Percentiles rank a stretch among this genome's conserved stretches.
phyloP scores from a whole-genome alignment of 1,140 invertebrate genomes.

The Drosophila novamexicana region DNA sequence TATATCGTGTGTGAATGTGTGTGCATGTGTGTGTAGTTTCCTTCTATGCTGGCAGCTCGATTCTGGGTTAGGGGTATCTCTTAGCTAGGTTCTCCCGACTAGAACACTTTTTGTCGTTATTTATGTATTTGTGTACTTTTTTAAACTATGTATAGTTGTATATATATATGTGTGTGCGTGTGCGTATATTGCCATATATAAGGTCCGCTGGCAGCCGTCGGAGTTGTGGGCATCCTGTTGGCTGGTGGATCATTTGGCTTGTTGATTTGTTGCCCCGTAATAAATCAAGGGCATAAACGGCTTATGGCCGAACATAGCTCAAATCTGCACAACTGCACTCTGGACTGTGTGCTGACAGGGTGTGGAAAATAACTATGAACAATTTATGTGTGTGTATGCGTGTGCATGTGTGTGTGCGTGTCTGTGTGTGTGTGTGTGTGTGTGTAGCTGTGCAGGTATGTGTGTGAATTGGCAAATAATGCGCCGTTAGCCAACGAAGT shows the following conservation, averaged over 20 bases:
- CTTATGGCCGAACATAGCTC: slow-evolving; percentile 57
- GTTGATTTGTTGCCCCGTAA: slow-evolving; percentile 68
- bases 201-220: background rate
- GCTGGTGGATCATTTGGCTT: slow-evolving; percentile 14
- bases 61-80: too few species aligned
- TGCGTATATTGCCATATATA: background rate
- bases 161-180: background rate
- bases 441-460: slow-evolving; percentile 5
- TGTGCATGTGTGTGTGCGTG: background rate
- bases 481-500: slow-evolving; percentile 55
- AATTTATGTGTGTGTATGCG: slow-evolving; percentile 40
- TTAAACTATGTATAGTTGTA: slow-evolving; percentile 2
- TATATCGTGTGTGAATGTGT: background rate
- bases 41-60: too few species aligned
- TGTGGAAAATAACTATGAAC: slow-evolving; percentile 48
- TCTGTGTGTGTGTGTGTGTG: background rate
- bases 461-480: slow-evolving; percentile 47
- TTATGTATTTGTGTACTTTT: background rate
- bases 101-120: too few species aligned
- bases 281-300: slow-evolving; percentile 71
- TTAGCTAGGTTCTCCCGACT: too few species aligned
- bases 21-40: background rate
- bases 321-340: slow-evolving; percentile 40
- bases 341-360: slow-evolving; percentile 14
- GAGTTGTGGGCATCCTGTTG: slow-evolving; percentile 1